A percentile compares a stretch with the other conserved stretches of the same genome.
Conservation (phyloP, 2,797 vertebrate genomes). For the Staurois parvus region DNA sequence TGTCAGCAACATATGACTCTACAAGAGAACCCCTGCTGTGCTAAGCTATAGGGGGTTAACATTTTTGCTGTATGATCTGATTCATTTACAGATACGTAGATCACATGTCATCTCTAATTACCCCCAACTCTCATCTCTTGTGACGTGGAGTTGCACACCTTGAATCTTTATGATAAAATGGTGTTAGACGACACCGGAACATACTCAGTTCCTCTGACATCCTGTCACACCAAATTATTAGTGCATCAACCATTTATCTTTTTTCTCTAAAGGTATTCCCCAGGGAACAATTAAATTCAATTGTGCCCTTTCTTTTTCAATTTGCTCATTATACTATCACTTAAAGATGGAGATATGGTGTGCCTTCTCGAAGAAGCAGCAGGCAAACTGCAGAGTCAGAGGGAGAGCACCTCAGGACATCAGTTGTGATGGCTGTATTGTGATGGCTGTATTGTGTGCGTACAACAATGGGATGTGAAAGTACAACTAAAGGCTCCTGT, state of each 20-base stretch:
- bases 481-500: too few species aligned
- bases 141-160: too few species aligned
- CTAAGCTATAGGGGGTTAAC: too few species aligned
- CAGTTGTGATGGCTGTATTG: background rate
- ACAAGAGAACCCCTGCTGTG: too few species aligned
- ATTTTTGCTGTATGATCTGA: too few species aligned
- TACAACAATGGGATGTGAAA: too few species aligned
- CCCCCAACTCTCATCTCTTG: too few species aligned
- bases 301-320: slow-evolving; percentile 43
- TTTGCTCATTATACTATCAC: slow-evolving; percentile 38
- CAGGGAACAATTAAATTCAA: slow-evolving; percentile 39
- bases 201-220: slow-evolving; percentile 18
- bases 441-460: background rate
- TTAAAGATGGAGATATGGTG: slow-evolving; percentile 20
- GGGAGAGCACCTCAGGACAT: background rate
- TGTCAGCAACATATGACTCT: too few species aligned
- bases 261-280: slow-evolving; percentile 28
- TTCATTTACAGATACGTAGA: too few species aligned
- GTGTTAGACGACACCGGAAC: background rate
- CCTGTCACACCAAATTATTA: slow-evolving; percentile 51
- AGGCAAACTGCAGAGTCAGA: slow-evolving; percentile 7
- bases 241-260: slow-evolving; percentile 43
- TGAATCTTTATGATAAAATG: background rate
- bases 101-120: too few species aligned
- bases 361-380: slow-evolving; percentile 5